Percentiles rank a stretch among this genome's conserved stretches.
phyloP scores from a whole-genome alignment of 2,888 invertebrate genomes.

The Slavum lentiscoides region DNA sequence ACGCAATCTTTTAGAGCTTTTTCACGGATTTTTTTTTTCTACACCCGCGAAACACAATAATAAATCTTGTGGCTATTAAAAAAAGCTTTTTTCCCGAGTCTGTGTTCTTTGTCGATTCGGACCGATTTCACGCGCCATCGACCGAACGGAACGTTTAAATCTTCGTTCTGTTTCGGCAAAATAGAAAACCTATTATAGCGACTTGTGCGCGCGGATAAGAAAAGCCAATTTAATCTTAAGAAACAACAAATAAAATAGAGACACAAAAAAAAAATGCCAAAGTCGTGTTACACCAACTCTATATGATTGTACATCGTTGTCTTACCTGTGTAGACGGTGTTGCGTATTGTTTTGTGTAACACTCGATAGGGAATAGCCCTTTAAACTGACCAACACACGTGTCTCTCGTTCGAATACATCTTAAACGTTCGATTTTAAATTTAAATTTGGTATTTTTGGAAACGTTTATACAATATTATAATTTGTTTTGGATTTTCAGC shows the following conservation, averaged over 20 bases:
- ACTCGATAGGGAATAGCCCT: not conserved
- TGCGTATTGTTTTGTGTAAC: too few relatives aligned
- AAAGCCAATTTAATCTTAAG: slow-evolving; percentile 35
- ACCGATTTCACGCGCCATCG: slow-evolving; percentile 48
- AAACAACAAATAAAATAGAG: slow-evolving; percentile 1
- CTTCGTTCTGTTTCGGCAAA: slow-evolving; percentile 24
- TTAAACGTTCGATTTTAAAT: too few relatives aligned
- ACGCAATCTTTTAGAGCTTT: not conserved
- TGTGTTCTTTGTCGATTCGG: slow-evolving; percentile 39
- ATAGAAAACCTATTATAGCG: not conserved
- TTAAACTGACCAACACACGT: too few relatives aligned
- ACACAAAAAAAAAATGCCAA: not conserved
- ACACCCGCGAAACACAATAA: not conserved
- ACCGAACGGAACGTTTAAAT: slow-evolving; percentile 51
- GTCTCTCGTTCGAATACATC: too few relatives aligned
- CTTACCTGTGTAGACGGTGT: not conserved
- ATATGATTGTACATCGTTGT: slow-evolving; percentile 9
- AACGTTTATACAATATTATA: too few relatives aligned
- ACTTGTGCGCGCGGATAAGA: slow-evolving; percentile 13
- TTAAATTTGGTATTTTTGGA: too few relatives aligned
- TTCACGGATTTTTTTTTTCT: not conserved
- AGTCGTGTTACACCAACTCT: slow-evolving; percentile 5
- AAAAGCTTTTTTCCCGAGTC: slow-evolving; percentile 26
- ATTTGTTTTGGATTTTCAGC: too few relatives aligned
- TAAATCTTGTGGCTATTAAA: slow-evolving; percentile 48